phyloP scores from a whole-genome alignment of 2,797 vertebrate genomes.

The Poeciliopsis turneri region DNA sequence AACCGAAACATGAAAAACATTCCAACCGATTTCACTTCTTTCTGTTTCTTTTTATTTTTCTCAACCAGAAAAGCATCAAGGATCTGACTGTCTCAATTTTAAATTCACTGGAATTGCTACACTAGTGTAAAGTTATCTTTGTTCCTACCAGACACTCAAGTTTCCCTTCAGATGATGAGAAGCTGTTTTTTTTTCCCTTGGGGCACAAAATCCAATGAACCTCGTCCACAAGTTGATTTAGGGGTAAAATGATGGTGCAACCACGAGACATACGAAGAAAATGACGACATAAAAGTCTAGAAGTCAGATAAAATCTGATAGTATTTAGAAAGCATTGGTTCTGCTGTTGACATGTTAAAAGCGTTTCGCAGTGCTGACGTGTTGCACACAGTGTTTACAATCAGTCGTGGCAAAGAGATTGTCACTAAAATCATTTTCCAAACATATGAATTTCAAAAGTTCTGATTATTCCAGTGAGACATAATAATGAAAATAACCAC shows the following conservation, averaged over 20 bases:
- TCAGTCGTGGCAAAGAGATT: too few relatives aligned
- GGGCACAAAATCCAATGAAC: not conserved
- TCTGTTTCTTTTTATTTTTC: not conserved
- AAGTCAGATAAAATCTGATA: not conserved
- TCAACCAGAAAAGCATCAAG: not conserved
- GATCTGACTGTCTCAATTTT: not conserved
- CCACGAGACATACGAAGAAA: not conserved
- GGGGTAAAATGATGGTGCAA: not conserved
- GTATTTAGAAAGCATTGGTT: not conserved
- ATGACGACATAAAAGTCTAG: not conserved
- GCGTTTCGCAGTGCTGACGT: not conserved
- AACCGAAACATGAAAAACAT: slow-evolving; percentile 35
- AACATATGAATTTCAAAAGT: not conserved
- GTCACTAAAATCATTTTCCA: too few relatives aligned
- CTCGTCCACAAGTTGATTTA: not conserved
- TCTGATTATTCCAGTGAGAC: not conserved
- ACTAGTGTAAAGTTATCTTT: too few relatives aligned
- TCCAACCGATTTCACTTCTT: slow-evolving; percentile 10
- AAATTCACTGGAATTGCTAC: not conserved
- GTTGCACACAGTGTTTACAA: not conserved
- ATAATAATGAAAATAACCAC: not conserved
- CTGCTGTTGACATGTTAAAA: not conserved
- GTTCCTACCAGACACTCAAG: too few relatives aligned
- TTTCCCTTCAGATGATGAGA: not conserved
- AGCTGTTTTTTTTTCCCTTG: too few relatives aligned